phyloP scores from a whole-genome alignment of 2,888 invertebrate genomes.

The Tachina lurida region DNA sequence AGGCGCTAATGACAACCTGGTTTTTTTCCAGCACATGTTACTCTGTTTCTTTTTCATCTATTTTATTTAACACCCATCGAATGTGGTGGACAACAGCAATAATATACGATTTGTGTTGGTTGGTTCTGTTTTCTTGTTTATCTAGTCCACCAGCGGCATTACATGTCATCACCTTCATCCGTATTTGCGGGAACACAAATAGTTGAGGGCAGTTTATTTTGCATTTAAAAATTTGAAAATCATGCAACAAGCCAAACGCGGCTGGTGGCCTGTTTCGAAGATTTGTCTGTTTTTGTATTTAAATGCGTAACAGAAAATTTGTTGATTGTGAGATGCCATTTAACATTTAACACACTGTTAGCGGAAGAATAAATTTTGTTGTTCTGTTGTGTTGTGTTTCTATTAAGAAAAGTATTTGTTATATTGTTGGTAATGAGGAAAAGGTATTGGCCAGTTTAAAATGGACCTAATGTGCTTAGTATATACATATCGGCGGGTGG shows the following conservation, averaged over 20 bases:
- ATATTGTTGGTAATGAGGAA: not conserved
- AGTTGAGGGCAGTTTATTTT: slow-evolving; percentile 57
- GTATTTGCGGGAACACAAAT: not conserved
- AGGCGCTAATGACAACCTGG: not conserved
- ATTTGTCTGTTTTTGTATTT: slow-evolving; percentile 33
- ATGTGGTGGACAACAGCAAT: slow-evolving; percentile 9
- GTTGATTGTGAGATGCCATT: slow-evolving; percentile 36
- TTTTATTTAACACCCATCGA: not conserved
- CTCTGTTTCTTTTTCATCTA: not conserved
- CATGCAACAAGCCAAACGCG: slow-evolving; percentile 59
- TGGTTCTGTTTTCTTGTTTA: slow-evolving; percentile 25
- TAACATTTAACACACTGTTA: slow-evolving; percentile 67
- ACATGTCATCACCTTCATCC: not conserved
- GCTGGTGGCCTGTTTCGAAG: slow-evolving; percentile 70
- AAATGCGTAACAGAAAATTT: slow-evolving; percentile 27
- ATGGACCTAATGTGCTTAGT: not conserved
- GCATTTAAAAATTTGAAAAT: slow-evolving; percentile 34
- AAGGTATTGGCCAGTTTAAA: not conserved
- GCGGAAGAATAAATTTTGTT: slow-evolving; percentile 73
- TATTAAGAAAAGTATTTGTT: slow-evolving; percentile 6
- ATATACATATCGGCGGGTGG: too few relatives aligned
- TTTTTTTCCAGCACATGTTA: slow-evolving; percentile 19
- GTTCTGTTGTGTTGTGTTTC: slow-evolving; percentile 1
- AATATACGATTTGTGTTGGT: not conserved
- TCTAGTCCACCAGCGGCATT: slow-evolving; percentile 27